These are phyloP conservation scores for Petromus typicus DNA, from an alignment of 2,113 vertebrate species.

Conservation along the genomic window DNA sequence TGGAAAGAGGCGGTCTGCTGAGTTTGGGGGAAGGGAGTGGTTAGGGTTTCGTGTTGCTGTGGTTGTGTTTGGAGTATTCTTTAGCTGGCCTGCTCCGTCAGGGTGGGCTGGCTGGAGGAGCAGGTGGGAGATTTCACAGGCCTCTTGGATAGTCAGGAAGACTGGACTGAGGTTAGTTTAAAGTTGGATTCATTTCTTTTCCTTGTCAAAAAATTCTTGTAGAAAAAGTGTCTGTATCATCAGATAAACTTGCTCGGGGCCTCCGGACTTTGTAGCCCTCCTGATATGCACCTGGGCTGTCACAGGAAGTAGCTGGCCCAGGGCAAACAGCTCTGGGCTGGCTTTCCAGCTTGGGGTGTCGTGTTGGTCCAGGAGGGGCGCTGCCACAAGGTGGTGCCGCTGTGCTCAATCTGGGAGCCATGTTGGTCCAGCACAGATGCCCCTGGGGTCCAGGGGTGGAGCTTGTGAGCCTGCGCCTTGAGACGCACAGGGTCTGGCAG, in stretches of 20 bases:
- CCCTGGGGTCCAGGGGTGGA: no score
- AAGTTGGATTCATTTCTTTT: background rate
- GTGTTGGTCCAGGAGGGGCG: background rate
- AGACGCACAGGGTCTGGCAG: no score
- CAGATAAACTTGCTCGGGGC: background rate
- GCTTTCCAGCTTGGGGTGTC: background rate
- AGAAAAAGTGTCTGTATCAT: background rate
- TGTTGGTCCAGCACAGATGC: background rate
- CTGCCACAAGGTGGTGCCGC: background rate
- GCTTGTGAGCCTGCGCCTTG: no score
- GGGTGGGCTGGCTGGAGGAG: constrained; percentile 24
- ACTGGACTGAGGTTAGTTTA: background rate
- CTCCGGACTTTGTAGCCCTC: background rate
- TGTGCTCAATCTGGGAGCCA: background rate
- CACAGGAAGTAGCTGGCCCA: background rate
- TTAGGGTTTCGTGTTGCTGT: background rate
- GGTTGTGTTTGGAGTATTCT: background rate
- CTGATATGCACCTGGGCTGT: no score
- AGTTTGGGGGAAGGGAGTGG: constrained; percentile 3
- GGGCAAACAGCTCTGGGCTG: background rate
- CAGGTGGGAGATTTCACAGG: background rate
- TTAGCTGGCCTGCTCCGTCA: background rate
- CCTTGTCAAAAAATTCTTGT: background rate
- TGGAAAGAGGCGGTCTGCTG: background rate
- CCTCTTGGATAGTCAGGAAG: background rate